Percentiles rank a stretch among this genome's conserved stretches.
Evolutionary conservation across 2,888 invertebrate genomes (phyloP).

Genomic region (Hedychridium roseum): DNA sequence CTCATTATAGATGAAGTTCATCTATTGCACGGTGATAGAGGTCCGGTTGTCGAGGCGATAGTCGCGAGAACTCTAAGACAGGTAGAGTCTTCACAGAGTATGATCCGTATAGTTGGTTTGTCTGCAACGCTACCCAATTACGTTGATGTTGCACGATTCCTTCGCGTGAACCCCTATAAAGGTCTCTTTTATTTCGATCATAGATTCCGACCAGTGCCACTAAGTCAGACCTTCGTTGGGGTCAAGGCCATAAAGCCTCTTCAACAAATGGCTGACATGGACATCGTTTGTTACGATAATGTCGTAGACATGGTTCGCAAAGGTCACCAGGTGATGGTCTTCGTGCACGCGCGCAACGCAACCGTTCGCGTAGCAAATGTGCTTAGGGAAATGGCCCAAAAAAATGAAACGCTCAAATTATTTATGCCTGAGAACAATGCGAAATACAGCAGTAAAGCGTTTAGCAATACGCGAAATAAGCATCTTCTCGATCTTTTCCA

Average conservation of each 20-base stretch:
- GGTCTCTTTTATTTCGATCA: conserved; percentile 96
- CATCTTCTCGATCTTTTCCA: conserved; percentile 84
- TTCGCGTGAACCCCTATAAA: conserved; percentile 89
- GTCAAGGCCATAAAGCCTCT: conserved; percentile 74
- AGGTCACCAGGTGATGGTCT: conserved; percentile 97
- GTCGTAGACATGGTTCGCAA: conserved; percentile 83
- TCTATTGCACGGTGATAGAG: conserved; percentile 94
- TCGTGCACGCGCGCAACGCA: conserved; percentile 97
- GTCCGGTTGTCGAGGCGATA: conserved; percentile 96
- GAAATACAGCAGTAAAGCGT: conserved; percentile 75
- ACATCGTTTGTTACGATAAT: conserved; percentile 92
- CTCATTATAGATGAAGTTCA: conserved; percentile 98
- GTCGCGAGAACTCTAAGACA: conserved; percentile 95
- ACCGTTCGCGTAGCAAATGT: conserved; percentile 89
- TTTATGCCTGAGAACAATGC: conserved; percentile 74
- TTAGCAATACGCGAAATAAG: conserved; percentile 80
- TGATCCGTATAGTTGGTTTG: conserved; percentile 96
- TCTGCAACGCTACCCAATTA: conserved; percentile 99
- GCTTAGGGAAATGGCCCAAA: conserved; percentile 82
- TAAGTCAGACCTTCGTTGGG: conserved; percentile 91
- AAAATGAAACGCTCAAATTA: conserved; percentile 74
- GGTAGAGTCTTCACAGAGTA: conserved; percentile 88
- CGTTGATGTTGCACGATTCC: conserved; percentile 91
- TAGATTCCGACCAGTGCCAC: conserved; percentile 93
- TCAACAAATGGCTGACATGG: conserved; percentile 81